Evolutionary conservation across 2,888 invertebrate species (phyloP).

Genomic region (Meteorus colon): DNA sequence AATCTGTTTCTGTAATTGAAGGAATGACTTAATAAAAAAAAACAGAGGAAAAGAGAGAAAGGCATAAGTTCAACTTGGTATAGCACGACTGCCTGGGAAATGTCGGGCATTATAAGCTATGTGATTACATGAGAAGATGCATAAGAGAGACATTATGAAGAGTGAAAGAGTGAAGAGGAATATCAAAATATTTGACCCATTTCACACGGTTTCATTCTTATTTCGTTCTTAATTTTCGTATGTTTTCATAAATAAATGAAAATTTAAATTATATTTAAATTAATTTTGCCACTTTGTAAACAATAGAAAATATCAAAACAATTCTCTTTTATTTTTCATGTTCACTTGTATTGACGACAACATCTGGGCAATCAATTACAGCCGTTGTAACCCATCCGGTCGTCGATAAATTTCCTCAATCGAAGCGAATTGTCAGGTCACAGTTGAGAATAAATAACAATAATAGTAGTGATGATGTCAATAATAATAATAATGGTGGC

Average conservation of each 20-base stretch:
- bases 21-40: conserved; percentile 14
- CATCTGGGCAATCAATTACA: conserved; percentile 52
- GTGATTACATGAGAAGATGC: conserved; percentile 36
- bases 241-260: no score
- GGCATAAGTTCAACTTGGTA: conserved; percentile 23
- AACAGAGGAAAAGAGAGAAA: conserved; percentile 38
- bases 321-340: background rate
- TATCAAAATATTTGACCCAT: conserved; percentile 59
- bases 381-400: conserved; percentile 39
- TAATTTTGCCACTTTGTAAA: no score
- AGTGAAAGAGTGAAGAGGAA: conserved; percentile 42
- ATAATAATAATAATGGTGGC: background rate
- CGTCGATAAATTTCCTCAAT: conserved; percentile 69
- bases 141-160: conserved; percentile 13
- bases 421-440: conserved; percentile 57
- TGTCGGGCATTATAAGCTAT: conserved; percentile 22
- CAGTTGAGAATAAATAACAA: background rate
- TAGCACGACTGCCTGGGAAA: conserved; percentile 26
- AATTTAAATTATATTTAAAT: background rate
- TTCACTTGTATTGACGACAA: background rate
- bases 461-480: background rate
- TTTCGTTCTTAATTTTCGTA: background rate
- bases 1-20: conserved; percentile 7
- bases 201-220: conserved; percentile 54
- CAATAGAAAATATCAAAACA: no score